Evolutionary conservation across 2,888 invertebrate genomes (phyloP).

Genomic region (Tachina fera): DNA sequence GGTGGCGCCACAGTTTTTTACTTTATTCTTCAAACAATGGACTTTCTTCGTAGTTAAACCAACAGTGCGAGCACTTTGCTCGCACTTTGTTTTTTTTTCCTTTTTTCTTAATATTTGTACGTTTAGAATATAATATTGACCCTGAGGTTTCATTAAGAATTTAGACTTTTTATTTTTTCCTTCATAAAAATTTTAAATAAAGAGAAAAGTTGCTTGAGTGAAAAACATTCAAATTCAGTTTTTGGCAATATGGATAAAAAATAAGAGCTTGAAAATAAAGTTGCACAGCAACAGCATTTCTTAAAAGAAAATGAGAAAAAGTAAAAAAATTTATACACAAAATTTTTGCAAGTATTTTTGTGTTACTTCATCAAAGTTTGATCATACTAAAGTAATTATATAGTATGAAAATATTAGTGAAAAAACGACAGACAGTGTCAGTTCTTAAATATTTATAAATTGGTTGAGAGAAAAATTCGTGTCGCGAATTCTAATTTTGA

Average conservation of each 20-base stretch:
- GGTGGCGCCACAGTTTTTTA: constrained; percentile 50
- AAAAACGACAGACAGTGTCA: not conserved
- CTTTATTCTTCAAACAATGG: constrained; percentile 45
- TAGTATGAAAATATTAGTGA: not conserved
- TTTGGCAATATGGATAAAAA: not conserved
- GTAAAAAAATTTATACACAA: not conserved
- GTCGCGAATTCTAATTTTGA: too few species aligned
- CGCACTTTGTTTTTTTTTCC: not conserved
- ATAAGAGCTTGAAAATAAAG: constrained; percentile 8
- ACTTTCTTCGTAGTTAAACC: constrained; percentile 25
- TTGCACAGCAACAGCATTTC: not conserved
- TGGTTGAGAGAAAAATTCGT: not conserved
- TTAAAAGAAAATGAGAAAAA: not conserved
- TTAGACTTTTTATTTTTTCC: not conserved
- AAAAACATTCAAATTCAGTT: not conserved
- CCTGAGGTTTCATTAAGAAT: constrained; percentile 42
- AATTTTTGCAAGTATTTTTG: not conserved
- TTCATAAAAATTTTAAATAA: constrained; percentile 14
- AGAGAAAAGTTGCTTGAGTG: not conserved
- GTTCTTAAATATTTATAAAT: not conserved
- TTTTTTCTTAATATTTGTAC: not conserved
- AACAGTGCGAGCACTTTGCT: not conserved
- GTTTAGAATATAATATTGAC: constrained; percentile 28
- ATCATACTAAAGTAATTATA: not conserved
- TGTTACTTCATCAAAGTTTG: constrained; percentile 12